Evolutionary conservation across 2,888 invertebrate genomes (phyloP).

Genomic region (Eupithecia subfuscata): DNA sequence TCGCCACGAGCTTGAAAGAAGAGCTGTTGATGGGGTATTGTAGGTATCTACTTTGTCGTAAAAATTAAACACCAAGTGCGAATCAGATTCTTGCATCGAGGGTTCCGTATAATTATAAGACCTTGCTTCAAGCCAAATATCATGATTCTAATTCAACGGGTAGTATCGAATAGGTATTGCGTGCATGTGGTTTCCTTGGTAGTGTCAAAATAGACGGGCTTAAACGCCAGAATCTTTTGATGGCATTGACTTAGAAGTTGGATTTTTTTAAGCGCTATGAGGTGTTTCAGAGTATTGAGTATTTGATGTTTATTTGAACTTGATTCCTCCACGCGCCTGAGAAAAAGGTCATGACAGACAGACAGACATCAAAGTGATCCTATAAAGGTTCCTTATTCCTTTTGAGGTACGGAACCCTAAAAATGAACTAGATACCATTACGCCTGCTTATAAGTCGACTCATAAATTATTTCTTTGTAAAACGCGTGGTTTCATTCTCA

Average conservation of each 20-base stretch:
- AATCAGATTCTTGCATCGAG: background rate
- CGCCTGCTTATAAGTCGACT: background rate
- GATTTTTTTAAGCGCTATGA: background rate
- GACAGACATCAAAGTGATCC: background rate
- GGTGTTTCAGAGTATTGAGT: background rate
- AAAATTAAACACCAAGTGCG: background rate
- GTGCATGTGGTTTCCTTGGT: too few relatives aligned
- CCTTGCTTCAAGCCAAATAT: background rate
- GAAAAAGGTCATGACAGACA: background rate
- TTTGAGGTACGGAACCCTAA: background rate
- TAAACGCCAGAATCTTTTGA: too few relatives aligned
- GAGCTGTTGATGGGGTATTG: slow-evolving; percentile 17
- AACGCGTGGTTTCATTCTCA: background rate
- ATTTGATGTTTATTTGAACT: background rate
- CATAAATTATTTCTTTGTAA: slow-evolving; percentile 17
- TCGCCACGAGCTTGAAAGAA: slow-evolving; percentile 19
- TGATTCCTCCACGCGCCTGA: background rate
- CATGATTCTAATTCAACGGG: too few relatives aligned
- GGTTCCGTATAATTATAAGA: background rate
- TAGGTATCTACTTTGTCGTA: slow-evolving; percentile 13
- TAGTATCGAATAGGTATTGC: too few relatives aligned
- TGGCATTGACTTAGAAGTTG: too few relatives aligned
- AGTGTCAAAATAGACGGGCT: too few relatives aligned
- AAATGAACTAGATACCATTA: background rate
- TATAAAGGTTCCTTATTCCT: background rate